Evolutionary conservation across 2,888 invertebrate species (phyloP).

Genomic region (Copidosoma aretas): DNA sequence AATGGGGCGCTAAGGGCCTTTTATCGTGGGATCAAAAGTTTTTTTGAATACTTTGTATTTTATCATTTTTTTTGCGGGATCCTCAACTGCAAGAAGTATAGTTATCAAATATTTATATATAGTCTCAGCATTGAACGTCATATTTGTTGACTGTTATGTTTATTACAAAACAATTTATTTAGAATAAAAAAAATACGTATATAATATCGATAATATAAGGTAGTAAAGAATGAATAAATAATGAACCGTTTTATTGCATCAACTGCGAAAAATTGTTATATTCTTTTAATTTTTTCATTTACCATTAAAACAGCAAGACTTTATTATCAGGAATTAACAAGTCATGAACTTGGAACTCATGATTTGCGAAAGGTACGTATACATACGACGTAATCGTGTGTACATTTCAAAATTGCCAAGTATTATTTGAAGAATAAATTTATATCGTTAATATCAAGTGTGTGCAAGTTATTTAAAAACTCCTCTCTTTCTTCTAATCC

Average conservation of each 20-base stretch:
- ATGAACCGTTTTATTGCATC: conserved; percentile 22
- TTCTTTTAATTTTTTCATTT: conserved; percentile 20
- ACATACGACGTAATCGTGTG: background rate
- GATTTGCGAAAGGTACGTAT: conserved; percentile 13
- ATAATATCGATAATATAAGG: conserved; percentile 28
- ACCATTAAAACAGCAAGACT: conserved; percentile 14
- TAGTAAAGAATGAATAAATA: conserved; percentile 23
- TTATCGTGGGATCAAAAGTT: conserved; percentile 13
- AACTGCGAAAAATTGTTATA: conserved; percentile 20
- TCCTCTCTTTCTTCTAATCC: too few species aligned
- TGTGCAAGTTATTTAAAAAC: background rate
- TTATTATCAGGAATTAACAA: conserved; percentile 27
- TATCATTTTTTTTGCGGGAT: too few species aligned
- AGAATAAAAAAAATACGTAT: conserved; percentile 24
- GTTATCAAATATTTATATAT: too few species aligned
- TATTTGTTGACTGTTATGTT: conserved; percentile 34
- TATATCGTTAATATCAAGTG: conserved; percentile 32
- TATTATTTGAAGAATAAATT: conserved; percentile 41
- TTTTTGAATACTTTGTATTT: conserved; percentile 10
- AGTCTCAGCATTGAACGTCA: conserved; percentile 25
- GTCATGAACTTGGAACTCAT: conserved; percentile 25
- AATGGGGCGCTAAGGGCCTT: conserved; percentile 2
- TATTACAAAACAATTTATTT: conserved; percentile 36
- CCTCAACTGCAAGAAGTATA: too few species aligned
- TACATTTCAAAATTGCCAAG: conserved; percentile 35